These are phyloP conservation scores for Lucilia cuprina DNA, from an alignment of 1,140 invertebrate species.

Conservation along the genomic window DNA sequence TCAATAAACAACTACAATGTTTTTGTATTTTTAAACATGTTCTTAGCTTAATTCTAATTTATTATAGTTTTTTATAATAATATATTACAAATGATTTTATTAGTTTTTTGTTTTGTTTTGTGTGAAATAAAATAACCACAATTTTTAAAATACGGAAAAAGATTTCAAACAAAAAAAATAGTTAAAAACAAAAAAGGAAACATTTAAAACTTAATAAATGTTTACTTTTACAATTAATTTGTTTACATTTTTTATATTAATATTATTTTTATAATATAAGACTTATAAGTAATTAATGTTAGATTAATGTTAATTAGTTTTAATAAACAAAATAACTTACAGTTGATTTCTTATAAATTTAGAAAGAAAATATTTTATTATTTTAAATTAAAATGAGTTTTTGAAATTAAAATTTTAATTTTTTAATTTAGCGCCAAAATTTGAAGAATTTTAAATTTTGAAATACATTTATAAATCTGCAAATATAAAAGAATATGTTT, in stretches of 20 bases:
- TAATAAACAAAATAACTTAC: not conserved
- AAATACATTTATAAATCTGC: constrained; percentile 19
- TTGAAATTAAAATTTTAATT: not conserved
- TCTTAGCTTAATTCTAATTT: constrained; percentile 1
- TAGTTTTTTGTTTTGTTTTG: not conserved
- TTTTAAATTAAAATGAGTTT: not conserved
- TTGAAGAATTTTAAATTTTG: not conserved
- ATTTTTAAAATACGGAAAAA: not conserved
- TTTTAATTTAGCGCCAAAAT: no score
- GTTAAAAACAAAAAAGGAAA: not conserved
- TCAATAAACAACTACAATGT: constrained; percentile 27
- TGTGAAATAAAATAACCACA: not conserved
- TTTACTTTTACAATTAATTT: not conserved
- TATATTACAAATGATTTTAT: constrained; percentile 1
- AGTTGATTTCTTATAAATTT: not conserved
- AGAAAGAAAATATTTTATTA: not conserved
- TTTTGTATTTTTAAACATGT: not conserved
- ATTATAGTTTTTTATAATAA: constrained; percentile 2
- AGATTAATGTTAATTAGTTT: constrained; percentile 5
- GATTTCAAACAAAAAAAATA: not conserved
- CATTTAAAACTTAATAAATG: not conserved
- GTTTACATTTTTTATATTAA: not conserved
- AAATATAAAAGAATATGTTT: not conserved
- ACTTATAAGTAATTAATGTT: constrained; percentile 24
- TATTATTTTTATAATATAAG: not conserved